Percentiles rank a stretch among this genome's conserved stretches.
phyloP scores from a whole-genome alignment of 2,797 vertebrate genomes.

The Notamacropus eugenii region DNA sequence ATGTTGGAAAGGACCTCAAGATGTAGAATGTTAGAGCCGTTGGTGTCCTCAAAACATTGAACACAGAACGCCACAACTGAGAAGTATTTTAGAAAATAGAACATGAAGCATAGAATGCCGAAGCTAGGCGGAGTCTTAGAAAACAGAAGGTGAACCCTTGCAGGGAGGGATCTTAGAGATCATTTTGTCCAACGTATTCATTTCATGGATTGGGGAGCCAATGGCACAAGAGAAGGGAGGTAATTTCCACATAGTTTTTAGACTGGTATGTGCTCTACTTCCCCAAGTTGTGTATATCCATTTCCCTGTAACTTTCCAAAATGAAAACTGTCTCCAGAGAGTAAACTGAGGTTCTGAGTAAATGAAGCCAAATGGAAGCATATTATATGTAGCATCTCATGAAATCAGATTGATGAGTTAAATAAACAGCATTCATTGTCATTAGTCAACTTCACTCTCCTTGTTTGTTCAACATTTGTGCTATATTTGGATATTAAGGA shows the following conservation, averaged over 20 bases:
- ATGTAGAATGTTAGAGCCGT: not conserved
- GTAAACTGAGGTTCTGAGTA: not conserved
- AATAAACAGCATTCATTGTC: constrained; percentile 21
- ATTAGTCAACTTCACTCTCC: constrained; percentile 75
- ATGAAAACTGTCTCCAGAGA: constrained; percentile 9
- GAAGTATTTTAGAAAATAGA: not conserved
- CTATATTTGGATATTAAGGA: constrained; percentile 54
- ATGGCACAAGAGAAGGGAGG: not conserved
- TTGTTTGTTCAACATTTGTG: constrained; percentile 66
- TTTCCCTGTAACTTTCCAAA: constrained; percentile 27
- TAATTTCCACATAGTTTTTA: not conserved
- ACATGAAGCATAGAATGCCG: not conserved
- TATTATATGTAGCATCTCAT: constrained; percentile 11
- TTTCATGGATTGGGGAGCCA: not conserved
- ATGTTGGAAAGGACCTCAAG: not conserved
- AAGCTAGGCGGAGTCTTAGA: not conserved
- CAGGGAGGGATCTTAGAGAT: not conserved
- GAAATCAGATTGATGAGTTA: constrained; percentile 49
- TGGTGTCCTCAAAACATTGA: not conserved
- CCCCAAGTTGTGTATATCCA: not conserved
- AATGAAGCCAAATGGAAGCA: constrained; percentile 1
- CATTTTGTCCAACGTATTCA: accelerated
- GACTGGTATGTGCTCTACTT: not conserved
- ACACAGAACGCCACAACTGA: not conserved
- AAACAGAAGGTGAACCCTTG: not conserved